These are phyloP conservation scores for Porites lutea DNA, from an alignment of 64 coral and sea anemone genomes.

Conservation along the genomic window DNA sequence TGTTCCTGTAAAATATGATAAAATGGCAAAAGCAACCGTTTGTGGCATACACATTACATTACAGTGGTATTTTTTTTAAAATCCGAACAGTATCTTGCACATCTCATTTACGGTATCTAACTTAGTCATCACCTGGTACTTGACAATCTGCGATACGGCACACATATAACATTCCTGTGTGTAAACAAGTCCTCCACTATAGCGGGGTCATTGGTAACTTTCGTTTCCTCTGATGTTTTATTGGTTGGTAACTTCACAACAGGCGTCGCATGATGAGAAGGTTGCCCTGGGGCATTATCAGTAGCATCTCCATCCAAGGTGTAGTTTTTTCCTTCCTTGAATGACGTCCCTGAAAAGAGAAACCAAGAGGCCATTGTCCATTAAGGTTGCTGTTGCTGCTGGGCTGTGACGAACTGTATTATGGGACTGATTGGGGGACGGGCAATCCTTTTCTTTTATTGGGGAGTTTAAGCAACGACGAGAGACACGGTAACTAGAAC, in stretches of 20 bases:
- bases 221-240: not conserved
- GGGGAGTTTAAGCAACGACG: no score
- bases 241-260: not conserved
- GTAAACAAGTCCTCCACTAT: slow-evolving; percentile 71
- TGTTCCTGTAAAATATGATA: no score
- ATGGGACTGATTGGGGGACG: no score
- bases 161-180: slow-evolving; percentile 55
- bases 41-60: no score
- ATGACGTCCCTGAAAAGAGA: not conserved
- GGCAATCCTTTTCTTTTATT: no score
- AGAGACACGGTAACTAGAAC: no score
- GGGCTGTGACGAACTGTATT: no score
- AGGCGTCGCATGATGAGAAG: not conserved
- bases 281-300: not conserved
- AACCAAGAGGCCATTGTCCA: not conserved
- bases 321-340: not conserved
- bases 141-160: slow-evolving; percentile 58
- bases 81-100: no score
- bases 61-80: no score
- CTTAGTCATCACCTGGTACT: slow-evolving; percentile 64
- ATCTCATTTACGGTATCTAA: not conserved
- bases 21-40: no score
- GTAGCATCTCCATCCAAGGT: not conserved
- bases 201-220: slow-evolving; percentile 45
- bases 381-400: no score